These are phyloP conservation scores for Quiscalus mexicanus DNA, from an alignment of 2,113 vertebrate genomes.

Conservation along the genomic window DNA sequence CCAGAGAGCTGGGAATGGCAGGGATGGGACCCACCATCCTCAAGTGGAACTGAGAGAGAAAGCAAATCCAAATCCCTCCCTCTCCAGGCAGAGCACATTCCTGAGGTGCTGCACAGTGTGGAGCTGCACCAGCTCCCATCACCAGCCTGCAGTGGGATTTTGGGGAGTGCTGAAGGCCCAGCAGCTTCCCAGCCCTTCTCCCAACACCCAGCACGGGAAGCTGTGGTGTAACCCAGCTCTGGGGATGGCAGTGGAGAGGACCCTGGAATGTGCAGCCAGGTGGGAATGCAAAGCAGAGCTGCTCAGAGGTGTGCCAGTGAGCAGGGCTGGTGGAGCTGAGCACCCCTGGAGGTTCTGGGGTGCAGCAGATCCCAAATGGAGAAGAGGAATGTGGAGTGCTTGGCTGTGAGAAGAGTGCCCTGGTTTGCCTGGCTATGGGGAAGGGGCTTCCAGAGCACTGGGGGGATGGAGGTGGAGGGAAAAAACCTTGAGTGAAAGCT, in stretches of 20 bases:
- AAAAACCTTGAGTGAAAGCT: background rate
- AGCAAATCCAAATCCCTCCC: background rate
- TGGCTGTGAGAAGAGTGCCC: background rate
- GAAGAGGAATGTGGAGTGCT: background rate
- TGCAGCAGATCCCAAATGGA: background rate
- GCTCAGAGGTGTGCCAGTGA: background rate
- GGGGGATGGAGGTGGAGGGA: background rate
- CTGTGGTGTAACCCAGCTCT: too few relatives aligned
- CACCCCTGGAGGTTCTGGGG: rapidly evolving
- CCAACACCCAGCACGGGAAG: rapidly evolving
- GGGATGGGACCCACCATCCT: background rate
- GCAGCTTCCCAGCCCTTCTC: background rate
- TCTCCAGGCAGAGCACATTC: background rate
- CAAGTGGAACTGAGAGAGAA: background rate
- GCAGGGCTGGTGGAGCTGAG: background rate
- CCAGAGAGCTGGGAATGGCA: background rate
- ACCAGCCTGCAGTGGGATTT: background rate
- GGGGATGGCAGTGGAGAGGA: background rate
- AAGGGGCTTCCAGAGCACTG: rapidly evolving
- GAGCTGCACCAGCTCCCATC: background rate
- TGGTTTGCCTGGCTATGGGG: background rate
- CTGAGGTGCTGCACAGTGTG: background rate
- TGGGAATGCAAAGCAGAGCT: background rate
- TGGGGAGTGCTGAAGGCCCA: background rate
- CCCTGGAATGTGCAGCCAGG: background rate